Conservation (phyloP, 2,113 vertebrate species). For the Epinephelus lanceolatus region DNA sequence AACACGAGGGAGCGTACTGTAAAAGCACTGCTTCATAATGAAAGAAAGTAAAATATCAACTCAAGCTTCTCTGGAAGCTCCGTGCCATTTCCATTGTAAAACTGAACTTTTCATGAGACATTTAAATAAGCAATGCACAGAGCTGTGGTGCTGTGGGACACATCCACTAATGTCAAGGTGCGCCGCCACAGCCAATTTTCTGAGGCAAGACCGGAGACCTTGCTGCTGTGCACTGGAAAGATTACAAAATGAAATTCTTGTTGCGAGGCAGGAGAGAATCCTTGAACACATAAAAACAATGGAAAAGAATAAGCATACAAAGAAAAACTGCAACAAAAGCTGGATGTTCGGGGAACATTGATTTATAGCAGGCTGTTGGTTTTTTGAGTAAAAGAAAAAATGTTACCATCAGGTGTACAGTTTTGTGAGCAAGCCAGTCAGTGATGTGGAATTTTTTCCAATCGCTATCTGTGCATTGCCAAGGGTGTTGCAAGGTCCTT, state of each 20-base stretch:
- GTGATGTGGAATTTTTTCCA: constrained; percentile 25
- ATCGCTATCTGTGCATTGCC: constrained; percentile 36
- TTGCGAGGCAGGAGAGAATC: constrained; percentile 25
- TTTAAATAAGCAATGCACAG: constrained; percentile 38
- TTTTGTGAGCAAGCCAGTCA: constrained; percentile 13
- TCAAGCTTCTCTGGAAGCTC: not conserved
- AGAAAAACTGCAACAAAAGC: constrained; percentile 17
- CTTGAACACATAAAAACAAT: constrained; percentile 49
- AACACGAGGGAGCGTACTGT: constrained; percentile 16
- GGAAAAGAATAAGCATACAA: constrained; percentile 14
- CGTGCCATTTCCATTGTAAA: not conserved
- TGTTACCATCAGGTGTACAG: constrained; percentile 6
- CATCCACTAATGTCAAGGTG: constrained; percentile 24
- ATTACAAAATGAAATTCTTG: constrained; percentile 45
- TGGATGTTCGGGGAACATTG: constrained; percentile 10
- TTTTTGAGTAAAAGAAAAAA: not conserved
- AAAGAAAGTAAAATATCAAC: constrained; percentile 37
- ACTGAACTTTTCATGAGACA: constrained; percentile 25
- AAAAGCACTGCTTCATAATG: constrained; percentile 27
- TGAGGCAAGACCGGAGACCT: constrained; percentile 34
- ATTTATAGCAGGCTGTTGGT: constrained; percentile 25
- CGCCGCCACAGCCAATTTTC: constrained; percentile 25
- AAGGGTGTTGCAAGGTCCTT: constrained; percentile 55
- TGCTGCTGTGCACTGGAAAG: constrained; percentile 15
- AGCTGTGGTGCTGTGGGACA: constrained; percentile 18